These are phyloP conservation scores for Cataglyphis rosenhaueri DNA, from an alignment of 2,888 invertebrate species.

Conservation along the genomic window DNA sequence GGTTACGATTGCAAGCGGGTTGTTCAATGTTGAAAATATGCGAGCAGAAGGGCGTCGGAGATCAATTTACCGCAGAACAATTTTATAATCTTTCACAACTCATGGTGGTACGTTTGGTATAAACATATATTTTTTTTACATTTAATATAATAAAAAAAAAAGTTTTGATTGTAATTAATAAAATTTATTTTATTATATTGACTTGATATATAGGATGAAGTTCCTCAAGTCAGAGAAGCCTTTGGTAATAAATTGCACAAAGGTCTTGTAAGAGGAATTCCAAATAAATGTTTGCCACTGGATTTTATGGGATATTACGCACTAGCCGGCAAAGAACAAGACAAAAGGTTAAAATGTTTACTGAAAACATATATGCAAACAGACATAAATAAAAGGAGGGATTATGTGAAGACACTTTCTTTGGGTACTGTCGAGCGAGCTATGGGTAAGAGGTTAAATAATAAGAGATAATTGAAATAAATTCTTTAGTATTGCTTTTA, in stretches of 20 bases:
- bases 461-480: constrained; percentile 62
- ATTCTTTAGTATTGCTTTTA: constrained; percentile 38
- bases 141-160: constrained; percentile 5
- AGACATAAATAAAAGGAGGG: constrained; percentile 95
- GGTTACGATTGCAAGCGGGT: constrained; percentile 96
- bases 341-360: constrained; percentile 90
- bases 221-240: constrained; percentile 94
- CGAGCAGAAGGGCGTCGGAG: constrained; percentile 98
- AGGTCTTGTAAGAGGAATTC: constrained; percentile 93
- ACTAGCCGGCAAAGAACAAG: constrained; percentile 95
- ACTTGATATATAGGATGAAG: constrained; percentile 88
- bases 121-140: constrained; percentile 8
- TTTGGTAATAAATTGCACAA: constrained; percentile 97
- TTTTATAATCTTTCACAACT: constrained; percentile 97
- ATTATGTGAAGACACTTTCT: constrained; percentile 95
- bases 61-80: constrained; percentile 97
- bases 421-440: constrained; percentile 87
- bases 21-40: constrained; percentile 98
- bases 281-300: constrained; percentile 95
- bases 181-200: background rate
- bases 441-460: constrained; percentile 80
- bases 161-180: constrained; percentile 15
- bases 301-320: constrained; percentile 99
- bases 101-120: constrained; percentile 90
- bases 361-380: constrained; percentile 94